Base-by-base conservation (phyloP, 2,888 invertebrate genomes). In the Campaea margaritaria region DNA sequence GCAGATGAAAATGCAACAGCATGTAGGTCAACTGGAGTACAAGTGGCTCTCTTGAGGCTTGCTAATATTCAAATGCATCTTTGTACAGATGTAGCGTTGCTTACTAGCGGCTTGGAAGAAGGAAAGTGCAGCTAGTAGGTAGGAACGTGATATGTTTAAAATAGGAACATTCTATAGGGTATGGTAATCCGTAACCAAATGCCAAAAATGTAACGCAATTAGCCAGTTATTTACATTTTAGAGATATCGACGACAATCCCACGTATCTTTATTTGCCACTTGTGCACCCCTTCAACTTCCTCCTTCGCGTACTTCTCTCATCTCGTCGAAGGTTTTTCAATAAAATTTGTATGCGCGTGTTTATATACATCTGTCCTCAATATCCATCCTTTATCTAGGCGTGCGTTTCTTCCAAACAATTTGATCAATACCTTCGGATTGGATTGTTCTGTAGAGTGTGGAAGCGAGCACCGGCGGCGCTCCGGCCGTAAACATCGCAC, bases 351-450 rank as follows among this genome's bases (percentile, higher is more conserved):
- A n/a, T 36, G 1, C n/a, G 10, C 12, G 12, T n/a, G 36, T 36
- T 12, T 12, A 36, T 36, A 36, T 36, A 36, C 36, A 48, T 53
- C 46, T 52, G 54, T 54, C 31, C 27, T 47, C 54, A 60, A 49
- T 59, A 45, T 36, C 46, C 27, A 52, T 56, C 38, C 45, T 48
- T 46, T 50, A 53, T 52, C 47, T 52, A 58, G 47, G 51, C 57
- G 65, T 58, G 68, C 66, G 56, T 60, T 58, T 57, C 52, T 76
- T 71, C 73, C 70, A 65, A 71, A 75, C 80, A 79, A 83, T 83
- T 83, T 83, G 82, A 87, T 86, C 89, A 83, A 87, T 86, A 83
- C 77, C 77, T 79, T 74, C 65, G 78, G 76, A 85, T 85, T 82
- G 80, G 82, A 84, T 87, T 86, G 84, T 86, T 81, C 73, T 81